Conservation (phyloP, 2,113 vertebrate species). For the Empidonax traillii region DNA sequence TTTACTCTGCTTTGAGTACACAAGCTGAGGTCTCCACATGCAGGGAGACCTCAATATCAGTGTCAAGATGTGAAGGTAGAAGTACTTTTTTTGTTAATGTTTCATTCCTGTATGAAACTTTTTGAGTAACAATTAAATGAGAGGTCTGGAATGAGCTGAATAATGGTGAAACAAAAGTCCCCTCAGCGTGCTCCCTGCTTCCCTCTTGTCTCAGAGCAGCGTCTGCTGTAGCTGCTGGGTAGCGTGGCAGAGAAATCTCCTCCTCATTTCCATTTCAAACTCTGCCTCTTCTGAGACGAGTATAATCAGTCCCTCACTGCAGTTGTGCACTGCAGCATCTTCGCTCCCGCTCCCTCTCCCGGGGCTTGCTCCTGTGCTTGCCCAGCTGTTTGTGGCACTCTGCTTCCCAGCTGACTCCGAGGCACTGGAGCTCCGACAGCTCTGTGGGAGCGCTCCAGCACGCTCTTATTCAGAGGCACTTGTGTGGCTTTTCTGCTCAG, state of each 20-base stretch:
- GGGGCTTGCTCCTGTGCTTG: slow-evolving; percentile 39
- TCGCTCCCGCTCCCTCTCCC: slow-evolving; percentile 26
- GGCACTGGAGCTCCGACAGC: neutral
- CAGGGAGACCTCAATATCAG: neutral
- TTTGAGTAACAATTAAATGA: slow-evolving; percentile 32
- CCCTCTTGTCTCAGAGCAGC: slow-evolving; percentile 45
- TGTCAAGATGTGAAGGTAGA: neutral
- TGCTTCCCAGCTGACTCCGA: slow-evolving; percentile 17
- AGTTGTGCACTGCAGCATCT: slow-evolving; percentile 57
- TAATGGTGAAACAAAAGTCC: slow-evolving; percentile 38
- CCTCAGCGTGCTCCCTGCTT: neutral
- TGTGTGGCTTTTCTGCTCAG: neutral
- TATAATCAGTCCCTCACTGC: slow-evolving; percentile 15
- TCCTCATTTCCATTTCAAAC: slow-evolving; percentile 57
- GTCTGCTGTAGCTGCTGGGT: slow-evolving; percentile 29
- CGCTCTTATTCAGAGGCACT: neutral
- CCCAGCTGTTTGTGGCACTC: slow-evolving; percentile 39
- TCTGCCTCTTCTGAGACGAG: slow-evolving; percentile 39
- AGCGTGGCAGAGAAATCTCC: slow-evolving; percentile 35
- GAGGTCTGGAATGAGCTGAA: slow-evolving; percentile 42
- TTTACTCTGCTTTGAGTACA: neutral
- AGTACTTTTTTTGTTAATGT: neutral
- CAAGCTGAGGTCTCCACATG: neutral
- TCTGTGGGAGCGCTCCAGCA: neutral
- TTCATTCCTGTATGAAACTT: neutral